Conservation (phyloP, 2,888 invertebrate genomes). For the Griposia aprilina region DNA sequence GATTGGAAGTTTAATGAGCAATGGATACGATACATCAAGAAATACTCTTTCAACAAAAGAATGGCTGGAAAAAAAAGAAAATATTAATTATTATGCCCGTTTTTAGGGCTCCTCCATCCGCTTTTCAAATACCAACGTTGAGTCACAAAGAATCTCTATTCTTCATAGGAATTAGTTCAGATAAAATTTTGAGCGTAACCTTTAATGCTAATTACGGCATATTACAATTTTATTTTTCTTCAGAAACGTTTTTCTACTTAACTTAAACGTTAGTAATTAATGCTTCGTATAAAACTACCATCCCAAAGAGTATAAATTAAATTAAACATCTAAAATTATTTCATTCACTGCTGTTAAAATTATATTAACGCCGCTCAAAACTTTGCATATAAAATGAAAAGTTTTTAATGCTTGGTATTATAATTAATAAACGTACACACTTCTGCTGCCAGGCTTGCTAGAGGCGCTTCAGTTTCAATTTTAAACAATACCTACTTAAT, state of each 20-base stretch:
- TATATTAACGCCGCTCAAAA: slow-evolving; percentile 59
- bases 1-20: slow-evolving; percentile 21
- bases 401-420: slow-evolving; percentile 54
- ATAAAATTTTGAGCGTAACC: neutral
- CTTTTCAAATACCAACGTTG: neutral
- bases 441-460: slow-evolving; percentile 21
- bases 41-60: neutral
- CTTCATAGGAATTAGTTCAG: neutral
- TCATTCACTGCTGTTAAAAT: slow-evolving; percentile 60
- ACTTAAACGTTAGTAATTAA: slow-evolving; percentile 33
- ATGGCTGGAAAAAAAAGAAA: neutral
- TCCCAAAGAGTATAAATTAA: slow-evolving; percentile 40
- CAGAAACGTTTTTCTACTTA: slow-evolving; percentile 7
- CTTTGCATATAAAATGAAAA: slow-evolving; percentile 58
- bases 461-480: slow-evolving; percentile 24
- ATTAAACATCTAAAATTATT: slow-evolving; percentile 54
- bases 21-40: neutral
- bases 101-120: neutral
- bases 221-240: slow-evolving; percentile 33
- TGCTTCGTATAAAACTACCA: slow-evolving; percentile 9
- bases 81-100: too few relatives aligned
- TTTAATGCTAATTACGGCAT: slow-evolving; percentile 18
- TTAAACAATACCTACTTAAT: slow-evolving; percentile 23
- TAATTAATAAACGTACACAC: slow-evolving; percentile 54
- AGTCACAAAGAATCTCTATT: neutral